These are phyloP conservation scores for Dasyurus viverrinus DNA, from an alignment of 2,113 vertebrate species.

Conservation along the genomic window DNA sequence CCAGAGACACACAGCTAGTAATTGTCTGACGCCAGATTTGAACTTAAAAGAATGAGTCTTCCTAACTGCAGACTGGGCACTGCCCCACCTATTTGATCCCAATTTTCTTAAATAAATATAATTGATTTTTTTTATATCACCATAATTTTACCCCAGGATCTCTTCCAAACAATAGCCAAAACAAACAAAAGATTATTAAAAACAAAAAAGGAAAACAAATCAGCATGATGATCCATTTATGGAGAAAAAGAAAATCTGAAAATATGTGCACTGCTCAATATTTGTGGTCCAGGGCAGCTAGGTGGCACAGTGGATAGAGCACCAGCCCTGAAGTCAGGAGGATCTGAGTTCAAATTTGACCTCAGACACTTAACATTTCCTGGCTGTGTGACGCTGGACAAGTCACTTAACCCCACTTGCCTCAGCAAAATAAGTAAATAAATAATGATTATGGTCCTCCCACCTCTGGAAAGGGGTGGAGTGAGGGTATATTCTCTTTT, in stretches of 20 bases:
- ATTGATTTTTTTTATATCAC: not conserved
- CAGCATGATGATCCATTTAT: not conserved
- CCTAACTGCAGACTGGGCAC: not conserved
- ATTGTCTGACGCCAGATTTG: not conserved
- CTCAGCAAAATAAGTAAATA: too few relatives aligned
- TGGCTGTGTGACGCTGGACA: too few relatives aligned
- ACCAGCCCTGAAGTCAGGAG: too few relatives aligned
- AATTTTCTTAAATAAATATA: too few relatives aligned
- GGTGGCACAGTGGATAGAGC: too few relatives aligned
- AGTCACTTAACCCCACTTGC: too few relatives aligned
- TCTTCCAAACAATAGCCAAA: not conserved
- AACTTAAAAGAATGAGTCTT: not conserved
- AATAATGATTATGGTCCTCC: not conserved
- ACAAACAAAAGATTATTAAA: not conserved
- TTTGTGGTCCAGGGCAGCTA: not conserved
- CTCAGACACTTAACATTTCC: too few relatives aligned
- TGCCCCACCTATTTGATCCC: not conserved
- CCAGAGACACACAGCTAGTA: not conserved
- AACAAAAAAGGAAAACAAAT: not conserved
- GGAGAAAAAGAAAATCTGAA: not conserved
- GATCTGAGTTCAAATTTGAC: too few relatives aligned
- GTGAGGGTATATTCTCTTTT: not conserved
- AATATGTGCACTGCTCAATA: not conserved
- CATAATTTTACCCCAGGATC: not conserved
- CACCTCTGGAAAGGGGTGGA: not conserved